These are phyloP conservation scores for Momotus momota DNA, from an alignment of 2,797 vertebrate genomes.

Conservation along the genomic window DNA sequence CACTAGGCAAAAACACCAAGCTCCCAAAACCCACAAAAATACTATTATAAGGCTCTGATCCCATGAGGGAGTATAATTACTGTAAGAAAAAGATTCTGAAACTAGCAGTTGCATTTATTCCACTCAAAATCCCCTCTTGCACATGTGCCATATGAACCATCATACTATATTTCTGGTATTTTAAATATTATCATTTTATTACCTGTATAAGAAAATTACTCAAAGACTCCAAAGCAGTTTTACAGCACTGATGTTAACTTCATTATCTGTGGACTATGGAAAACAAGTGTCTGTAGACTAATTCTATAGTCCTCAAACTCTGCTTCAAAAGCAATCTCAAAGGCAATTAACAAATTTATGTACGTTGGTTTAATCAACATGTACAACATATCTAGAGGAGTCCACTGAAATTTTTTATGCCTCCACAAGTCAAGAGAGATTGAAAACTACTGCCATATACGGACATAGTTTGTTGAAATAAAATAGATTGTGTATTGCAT, in stretches of 20 bases:
- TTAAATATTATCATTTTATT: not conserved
- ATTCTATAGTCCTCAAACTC: not conserved
- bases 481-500: not conserved
- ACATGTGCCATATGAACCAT: not conserved
- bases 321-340: not conserved
- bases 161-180: not conserved
- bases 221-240: not conserved
- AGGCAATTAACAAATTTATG: not conserved
- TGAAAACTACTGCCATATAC: not conserved
- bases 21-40: conserved; percentile 37
- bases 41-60: conserved; percentile 7
- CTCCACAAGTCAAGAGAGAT: not conserved
- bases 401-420: not conserved
- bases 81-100: not conserved
- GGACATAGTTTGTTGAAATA: not conserved
- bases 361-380: not conserved
- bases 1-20: conserved; percentile 22
- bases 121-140: not conserved
- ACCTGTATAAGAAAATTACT: not conserved
- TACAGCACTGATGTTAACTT: not conserved
- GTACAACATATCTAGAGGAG: not conserved
- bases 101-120: not conserved
- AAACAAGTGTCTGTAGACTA: not conserved
- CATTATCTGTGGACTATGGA: not conserved
- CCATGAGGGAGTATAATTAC: not conserved